Evolutionary conservation across 2,797 vertebrate genomes (phyloP), one percentile per base, ranked within the genome.

Genomic region (Sebastes melanostomus): DNA sequence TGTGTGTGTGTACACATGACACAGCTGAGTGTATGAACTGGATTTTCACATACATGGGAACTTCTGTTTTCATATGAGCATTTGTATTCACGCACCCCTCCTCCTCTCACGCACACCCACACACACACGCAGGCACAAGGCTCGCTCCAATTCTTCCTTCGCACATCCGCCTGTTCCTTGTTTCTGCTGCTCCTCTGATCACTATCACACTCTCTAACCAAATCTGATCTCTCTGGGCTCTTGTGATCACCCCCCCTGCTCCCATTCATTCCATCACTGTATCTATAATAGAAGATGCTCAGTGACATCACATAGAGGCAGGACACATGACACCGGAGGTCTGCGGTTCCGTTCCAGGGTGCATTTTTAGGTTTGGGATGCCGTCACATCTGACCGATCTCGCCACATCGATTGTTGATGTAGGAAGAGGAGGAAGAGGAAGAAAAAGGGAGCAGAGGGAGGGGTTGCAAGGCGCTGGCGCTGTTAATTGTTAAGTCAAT

Each of bases 401-500:
- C 4, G 12, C 29, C 4, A 10, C 66, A 59, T 71, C 9, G 5
- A 59, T 54, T 83, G 77, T 85, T 83, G 59, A 69, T 79, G 59
- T 73, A 56, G 30, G 58, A 72, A 36, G 66, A 52, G 29, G 70
- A 77, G 27, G 66, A 59, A 16, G n/a, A 32, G 4, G 18, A 18
- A 25, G 50, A 22, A 70, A 34, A 56, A 56, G 24, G 30, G 54
- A 30, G 60, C 9, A 20, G 11, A 62, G 68, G 25, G 50, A 46
- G 66, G 55, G 63, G 60, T 24, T 24, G 27, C 2, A 34, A 59
- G 73, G 73, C 67, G 75, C 75, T 89, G 85, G 46, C 42, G 20
- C 66, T 83, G 81, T 90, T 94, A 93, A 95, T 92, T 93, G 90
- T 88, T 87, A 90, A 90, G 89, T 88, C 88, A 92, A 93, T 95